Percentiles rank a stretch among this genome's conserved stretches.
Evolutionary conservation across 2,113 vertebrate species (phyloP).

Genomic region (Hippocampus barbouri): DNA sequence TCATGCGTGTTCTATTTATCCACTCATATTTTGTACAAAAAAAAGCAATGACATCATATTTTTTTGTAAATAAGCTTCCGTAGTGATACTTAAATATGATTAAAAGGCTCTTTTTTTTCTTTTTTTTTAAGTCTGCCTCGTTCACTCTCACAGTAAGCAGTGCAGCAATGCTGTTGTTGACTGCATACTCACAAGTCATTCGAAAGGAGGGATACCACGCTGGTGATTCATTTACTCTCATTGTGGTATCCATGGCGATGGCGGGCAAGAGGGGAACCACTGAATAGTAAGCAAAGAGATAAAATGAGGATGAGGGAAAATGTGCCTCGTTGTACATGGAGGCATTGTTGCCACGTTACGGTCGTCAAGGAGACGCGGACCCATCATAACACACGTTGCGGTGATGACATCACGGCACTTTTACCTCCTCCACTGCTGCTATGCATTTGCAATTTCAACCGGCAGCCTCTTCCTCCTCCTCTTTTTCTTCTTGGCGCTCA

Average conservation of each 20-base stretch:
- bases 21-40: conserved; percentile 28
- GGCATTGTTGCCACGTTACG: conserved; percentile 70
- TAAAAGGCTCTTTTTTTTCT: conserved; percentile 30
- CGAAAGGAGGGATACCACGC: conserved; percentile 13
- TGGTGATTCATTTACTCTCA: conserved; percentile 32
- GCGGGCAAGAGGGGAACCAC: conserved; percentile 16
- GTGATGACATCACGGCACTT: background rate
- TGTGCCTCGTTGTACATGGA: conserved; percentile 47
- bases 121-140: conserved; percentile 16
- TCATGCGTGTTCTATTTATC: background rate
- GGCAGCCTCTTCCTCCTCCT: background rate
- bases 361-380: conserved; percentile 67
- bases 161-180: conserved; percentile 5
- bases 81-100: conserved; percentile 45
- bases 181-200: conserved; percentile 26
- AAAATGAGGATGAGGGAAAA: conserved; percentile 10
- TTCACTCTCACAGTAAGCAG: background rate
- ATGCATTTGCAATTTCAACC: background rate
- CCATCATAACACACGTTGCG: conserved; percentile 24
- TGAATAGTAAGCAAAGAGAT: conserved; percentile 11
- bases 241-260: conserved; percentile 35
- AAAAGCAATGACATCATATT: background rate
- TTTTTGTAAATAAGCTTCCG: conserved; percentile 60
- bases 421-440: conserved; percentile 1
- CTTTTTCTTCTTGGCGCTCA: conserved; percentile 17